phyloP scores from a whole-genome alignment of 1,140 invertebrate genomes.

The Drosophila willistoni region DNA sequence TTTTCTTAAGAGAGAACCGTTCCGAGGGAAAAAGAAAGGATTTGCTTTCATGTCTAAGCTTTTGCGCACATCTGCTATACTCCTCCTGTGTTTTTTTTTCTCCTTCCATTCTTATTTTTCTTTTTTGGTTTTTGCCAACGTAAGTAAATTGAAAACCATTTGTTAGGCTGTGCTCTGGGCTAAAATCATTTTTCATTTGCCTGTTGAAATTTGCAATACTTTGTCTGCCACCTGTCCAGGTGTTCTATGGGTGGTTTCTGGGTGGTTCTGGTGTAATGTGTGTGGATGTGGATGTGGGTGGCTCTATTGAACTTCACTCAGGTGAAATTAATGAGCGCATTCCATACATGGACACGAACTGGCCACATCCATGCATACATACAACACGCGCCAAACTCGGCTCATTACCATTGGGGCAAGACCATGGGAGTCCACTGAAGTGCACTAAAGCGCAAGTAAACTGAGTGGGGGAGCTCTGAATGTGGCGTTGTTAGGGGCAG shows the following conservation, averaged over 20 bases:
- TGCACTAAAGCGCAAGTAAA: slow-evolving; percentile 67
- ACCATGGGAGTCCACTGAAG: slow-evolving; percentile 58
- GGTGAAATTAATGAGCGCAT: slow-evolving; percentile 77
- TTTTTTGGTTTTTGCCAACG: slow-evolving; percentile 29
- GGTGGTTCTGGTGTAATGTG: background rate
- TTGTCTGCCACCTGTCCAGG: slow-evolving; percentile 49
- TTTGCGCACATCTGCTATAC: background rate
- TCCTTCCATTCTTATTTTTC: slow-evolving; percentile 4
- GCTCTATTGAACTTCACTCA: slow-evolving; percentile 72
- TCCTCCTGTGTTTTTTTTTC: background rate
- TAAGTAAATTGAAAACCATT: slow-evolving; percentile 51
- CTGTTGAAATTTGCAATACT: slow-evolving; percentile 68
- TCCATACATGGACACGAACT: slow-evolving; percentile 27
- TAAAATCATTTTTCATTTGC: slow-evolving; percentile 76
- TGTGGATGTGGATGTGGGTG: slow-evolving; percentile 11
- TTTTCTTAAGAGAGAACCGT: too few relatives aligned
- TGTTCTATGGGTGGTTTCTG: background rate
- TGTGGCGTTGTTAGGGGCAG: background rate
- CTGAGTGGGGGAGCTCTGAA: background rate
- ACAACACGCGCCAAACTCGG: slow-evolving; percentile 58
- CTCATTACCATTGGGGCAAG: slow-evolving; percentile 31
- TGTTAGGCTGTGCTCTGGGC: slow-evolving; percentile 41
- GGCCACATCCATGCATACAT: slow-evolving; percentile 40
- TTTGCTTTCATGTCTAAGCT: background rate
- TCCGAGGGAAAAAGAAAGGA: background rate